These are phyloP conservation scores for Euura saliciscinereae DNA, from an alignment of 1,140 invertebrate species.

Conservation along the genomic window DNA sequence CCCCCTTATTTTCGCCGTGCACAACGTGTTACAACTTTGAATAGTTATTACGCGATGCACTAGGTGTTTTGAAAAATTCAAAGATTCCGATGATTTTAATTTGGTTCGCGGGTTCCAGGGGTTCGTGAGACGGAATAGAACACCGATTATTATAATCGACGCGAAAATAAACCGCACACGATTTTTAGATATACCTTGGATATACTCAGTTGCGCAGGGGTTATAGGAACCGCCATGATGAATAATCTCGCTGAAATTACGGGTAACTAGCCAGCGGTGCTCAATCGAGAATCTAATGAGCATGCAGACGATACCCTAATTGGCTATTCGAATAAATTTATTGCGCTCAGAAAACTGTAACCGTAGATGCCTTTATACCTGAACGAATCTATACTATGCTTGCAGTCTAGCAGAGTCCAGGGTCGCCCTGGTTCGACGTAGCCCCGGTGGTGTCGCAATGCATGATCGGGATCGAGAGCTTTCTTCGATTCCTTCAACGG, in stretches of 20 bases:
- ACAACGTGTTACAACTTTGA: no score
- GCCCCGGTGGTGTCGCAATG: no score
- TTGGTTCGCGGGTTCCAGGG: no score
- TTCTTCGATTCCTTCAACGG: no score
- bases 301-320: conserved; percentile 7
- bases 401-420: not conserved
- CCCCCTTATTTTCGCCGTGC: not conserved
- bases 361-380: not conserved
- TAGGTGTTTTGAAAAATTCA: no score
- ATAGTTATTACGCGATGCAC: no score
- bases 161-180: conserved; percentile 38
- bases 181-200: not conserved
- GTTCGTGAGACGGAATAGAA: conserved; percentile 23
- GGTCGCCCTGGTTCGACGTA: not conserved
- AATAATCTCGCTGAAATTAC: conserved; percentile 46
- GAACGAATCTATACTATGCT: no score
- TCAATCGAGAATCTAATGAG: conserved; percentile 41
- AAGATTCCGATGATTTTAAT: no score
- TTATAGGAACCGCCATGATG: conserved; percentile 26
- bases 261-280: conserved; percentile 30
- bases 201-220: not conserved
- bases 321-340: not conserved
- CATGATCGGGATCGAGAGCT: no score
- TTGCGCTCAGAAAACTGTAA: not conserved
- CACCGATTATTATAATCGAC: conserved; percentile 42